These are phyloP conservation scores for Drosophila ogumai DNA, from an alignment of 1,140 invertebrate species.

Conservation along the genomic window DNA sequence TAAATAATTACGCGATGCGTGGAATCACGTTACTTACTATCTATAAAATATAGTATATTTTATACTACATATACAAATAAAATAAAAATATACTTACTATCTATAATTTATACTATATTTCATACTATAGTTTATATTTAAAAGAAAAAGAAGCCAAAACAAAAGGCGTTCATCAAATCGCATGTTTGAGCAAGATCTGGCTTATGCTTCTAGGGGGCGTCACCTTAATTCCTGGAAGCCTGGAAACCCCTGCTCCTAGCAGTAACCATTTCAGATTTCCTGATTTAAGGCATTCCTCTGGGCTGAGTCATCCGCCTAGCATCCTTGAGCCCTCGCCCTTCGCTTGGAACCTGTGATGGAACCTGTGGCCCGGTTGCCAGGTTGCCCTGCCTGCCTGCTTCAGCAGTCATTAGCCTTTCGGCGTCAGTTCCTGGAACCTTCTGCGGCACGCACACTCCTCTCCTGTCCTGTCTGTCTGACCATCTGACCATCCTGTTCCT, in stretches of 20 bases:
- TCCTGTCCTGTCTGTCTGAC: not conserved
- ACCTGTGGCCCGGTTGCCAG: slow-evolving; percentile 4
- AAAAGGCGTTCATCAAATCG: slow-evolving; percentile 45
- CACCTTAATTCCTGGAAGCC: slow-evolving; percentile 29
- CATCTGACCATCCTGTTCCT: not conserved
- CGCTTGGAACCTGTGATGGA: not conserved
- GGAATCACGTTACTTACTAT: slow-evolving; percentile 35
- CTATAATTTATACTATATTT: slow-evolving; percentile 1
- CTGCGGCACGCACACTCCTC: slow-evolving; percentile 22
- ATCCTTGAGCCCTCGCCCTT: slow-evolving; percentile 57
- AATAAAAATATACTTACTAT: slow-evolving; percentile 3
- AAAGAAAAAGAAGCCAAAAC: too few species aligned
- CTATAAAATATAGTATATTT: not conserved
- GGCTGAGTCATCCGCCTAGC: slow-evolving; percentile 12
- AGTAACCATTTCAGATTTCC: slow-evolving; percentile 21
- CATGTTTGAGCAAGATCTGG: slow-evolving; percentile 1
- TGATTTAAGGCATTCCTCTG: slow-evolving; percentile 36
- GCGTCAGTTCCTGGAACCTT: slow-evolving; percentile 73
- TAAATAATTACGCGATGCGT: slow-evolving; percentile 5
- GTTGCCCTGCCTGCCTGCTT: not conserved
- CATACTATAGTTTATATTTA: too few species aligned
- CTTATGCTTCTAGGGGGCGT: slow-evolving; percentile 11
- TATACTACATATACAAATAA: not conserved
- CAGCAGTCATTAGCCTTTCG: slow-evolving; percentile 74
- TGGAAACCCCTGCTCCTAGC: slow-evolving; percentile 17